Evolutionary conservation across 2,888 invertebrate genomes (phyloP).

Genomic region (Autographa gamma): DNA sequence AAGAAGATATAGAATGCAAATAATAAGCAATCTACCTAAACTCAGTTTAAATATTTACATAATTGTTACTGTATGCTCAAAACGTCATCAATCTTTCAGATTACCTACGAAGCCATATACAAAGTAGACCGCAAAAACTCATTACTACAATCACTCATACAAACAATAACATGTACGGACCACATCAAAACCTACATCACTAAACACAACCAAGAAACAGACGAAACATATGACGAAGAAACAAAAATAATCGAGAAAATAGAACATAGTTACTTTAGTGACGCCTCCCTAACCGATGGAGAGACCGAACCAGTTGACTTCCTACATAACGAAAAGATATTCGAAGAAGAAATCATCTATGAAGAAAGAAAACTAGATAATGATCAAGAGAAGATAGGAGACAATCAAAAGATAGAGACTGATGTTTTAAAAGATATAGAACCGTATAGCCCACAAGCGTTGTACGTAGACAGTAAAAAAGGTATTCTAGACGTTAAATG

Average conservation of each 20-base stretch:
- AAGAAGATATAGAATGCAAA: no score
- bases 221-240: slow-evolving; percentile 44
- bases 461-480: slow-evolving; percentile 59
- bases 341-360: slow-evolving; percentile 15
- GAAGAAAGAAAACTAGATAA: slow-evolving; percentile 36
- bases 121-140: slow-evolving; percentile 66
- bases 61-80: no score
- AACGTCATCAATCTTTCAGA: slow-evolving; percentile 51
- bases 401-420: neutral
- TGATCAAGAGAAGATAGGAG: slow-evolving; percentile 24
- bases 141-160: slow-evolving; percentile 65
- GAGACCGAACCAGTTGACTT: slow-evolving; percentile 21
- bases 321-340: slow-evolving; percentile 26
- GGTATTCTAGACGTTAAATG: slow-evolving; percentile 49
- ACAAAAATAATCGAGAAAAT: slow-evolving; percentile 39
- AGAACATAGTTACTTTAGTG: slow-evolving; percentile 41
- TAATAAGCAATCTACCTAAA: no score
- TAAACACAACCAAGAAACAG: slow-evolving; percentile 36
- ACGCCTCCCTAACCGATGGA: slow-evolving; percentile 32
- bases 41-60: no score
- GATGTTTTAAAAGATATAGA: slow-evolving; percentile 11
- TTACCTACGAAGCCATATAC: slow-evolving; percentile 72
- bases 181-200: slow-evolving; percentile 62
- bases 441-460: slow-evolving; percentile 54
- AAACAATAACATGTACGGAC: slow-evolving; percentile 55